Conservation (phyloP, 2,113 vertebrate genomes). For the Holacanthus passer region DNA sequence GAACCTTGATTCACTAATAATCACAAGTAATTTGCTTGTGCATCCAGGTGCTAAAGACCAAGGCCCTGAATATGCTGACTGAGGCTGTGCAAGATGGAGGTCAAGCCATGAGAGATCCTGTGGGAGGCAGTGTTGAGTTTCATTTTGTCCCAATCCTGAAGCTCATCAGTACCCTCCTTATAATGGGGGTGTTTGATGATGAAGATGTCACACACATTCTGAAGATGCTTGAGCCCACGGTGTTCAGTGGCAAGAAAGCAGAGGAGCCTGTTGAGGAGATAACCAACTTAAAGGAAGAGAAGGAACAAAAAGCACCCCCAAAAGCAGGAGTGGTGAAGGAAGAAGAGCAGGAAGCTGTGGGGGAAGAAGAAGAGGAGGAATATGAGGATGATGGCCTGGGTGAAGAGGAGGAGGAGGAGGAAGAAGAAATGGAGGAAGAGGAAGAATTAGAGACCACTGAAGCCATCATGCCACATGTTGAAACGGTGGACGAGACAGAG, state of each 20-base stretch:
- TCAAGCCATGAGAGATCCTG: slow-evolving; percentile 93
- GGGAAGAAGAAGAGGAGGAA: slow-evolving; percentile 71
- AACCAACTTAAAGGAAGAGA: slow-evolving; percentile 58
- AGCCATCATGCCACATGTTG: slow-evolving; percentile 29
- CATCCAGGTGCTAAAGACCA: slow-evolving; percentile 86
- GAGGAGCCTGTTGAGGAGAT: slow-evolving; percentile 73
- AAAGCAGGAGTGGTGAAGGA: slow-evolving; percentile 62
- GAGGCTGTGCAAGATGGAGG: slow-evolving; percentile 93
- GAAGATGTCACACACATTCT: slow-evolving; percentile 90
- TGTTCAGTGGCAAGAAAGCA: slow-evolving; percentile 84
- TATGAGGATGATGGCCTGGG: slow-evolving; percentile 71
- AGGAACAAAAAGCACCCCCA: slow-evolving; percentile 56
- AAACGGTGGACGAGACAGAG: slow-evolving; percentile 58
- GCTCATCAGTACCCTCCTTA: slow-evolving; percentile 93
- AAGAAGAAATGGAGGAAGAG: slow-evolving; percentile 74
- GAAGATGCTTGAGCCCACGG: slow-evolving; percentile 91
- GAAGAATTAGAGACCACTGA: slow-evolving; percentile 61
- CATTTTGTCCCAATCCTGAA: slow-evolving; percentile 95
- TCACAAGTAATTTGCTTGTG: slow-evolving; percentile 49
- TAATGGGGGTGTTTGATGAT: slow-evolving; percentile 93
- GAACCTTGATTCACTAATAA: background rate
- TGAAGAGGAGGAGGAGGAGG: slow-evolving; percentile 74
- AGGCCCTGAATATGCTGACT: slow-evolving; percentile 91
- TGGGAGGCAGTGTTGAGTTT: slow-evolving; percentile 96
- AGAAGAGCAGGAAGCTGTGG: slow-evolving; percentile 63